Evolutionary conservation across 2,797 vertebrate genomes (phyloP), one percentile per base, ranked within the genome.

Genomic region (Lagocephalus sceleratus): DNA sequence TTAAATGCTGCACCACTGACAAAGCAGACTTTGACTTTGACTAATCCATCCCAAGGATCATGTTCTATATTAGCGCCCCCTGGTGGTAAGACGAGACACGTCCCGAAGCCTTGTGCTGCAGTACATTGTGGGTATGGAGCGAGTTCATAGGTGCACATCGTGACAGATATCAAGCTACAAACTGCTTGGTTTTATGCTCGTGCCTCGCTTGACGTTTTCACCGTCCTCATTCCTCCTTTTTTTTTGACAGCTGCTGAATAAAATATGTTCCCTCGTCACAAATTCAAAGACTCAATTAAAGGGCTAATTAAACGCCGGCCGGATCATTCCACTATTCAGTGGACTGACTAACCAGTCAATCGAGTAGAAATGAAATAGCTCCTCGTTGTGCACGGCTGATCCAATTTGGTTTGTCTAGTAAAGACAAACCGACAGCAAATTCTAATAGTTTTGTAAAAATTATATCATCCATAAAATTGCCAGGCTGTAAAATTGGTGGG

Each of bases 401-500:
- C 57, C 56, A 60, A 54, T 73, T 69, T 63, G 42, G 10, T 54
- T 25, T 47, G 44, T 66, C 39, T 60, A 43, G 49, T 21, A 41
- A 71, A 62, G 26, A 49, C 56, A 69, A 62, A 76, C 73, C 62
- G 60, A 63, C 61, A 72, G 51, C 56, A 54, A 55, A 75, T 73
- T 73, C 1, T 52, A 51, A 67, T 38, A 66, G 77, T 62, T 59
- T 53, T 51, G 50, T 66, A 66, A 79, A 75, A 60, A 59, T 38
- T 20, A 71, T 47, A 47, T 35, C 52, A 52, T 64, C 60, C 51
- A 35, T 67, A 47, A 61, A 71, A 63, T 52, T 19, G 6, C 16
- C 15, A 17, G 25, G 44, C 56, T 53, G 20, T 85, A 68, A 79
- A 81, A 81, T 78, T 66, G 60, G n/a, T 56, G n/a, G n/a, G n/a